phyloP scores from a whole-genome alignment of 2,888 invertebrate genomes.

The Leistus spinibarbis region DNA sequence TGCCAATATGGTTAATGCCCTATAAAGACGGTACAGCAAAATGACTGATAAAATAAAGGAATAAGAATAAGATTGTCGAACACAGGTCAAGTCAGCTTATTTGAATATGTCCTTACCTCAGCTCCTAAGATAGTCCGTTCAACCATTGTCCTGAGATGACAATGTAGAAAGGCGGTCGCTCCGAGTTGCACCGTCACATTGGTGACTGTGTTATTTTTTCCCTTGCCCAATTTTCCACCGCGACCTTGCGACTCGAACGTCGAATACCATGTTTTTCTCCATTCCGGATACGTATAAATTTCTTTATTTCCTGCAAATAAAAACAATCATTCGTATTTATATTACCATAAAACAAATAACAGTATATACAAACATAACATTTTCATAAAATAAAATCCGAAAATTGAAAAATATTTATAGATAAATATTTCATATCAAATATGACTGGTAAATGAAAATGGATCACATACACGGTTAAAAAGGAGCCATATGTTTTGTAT shows the following conservation, averaged over 20 bases:
- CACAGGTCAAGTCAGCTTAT: background rate
- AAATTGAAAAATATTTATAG: no score
- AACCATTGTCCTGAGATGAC: conserved; percentile 76
- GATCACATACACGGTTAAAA: no score
- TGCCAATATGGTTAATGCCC: no score
- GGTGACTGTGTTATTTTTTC: conserved; percentile 76
- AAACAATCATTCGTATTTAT: background rate
- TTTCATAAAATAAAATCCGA: no score
- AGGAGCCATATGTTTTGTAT: no score
- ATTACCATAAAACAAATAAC: no score
- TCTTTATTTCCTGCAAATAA: conserved; percentile 52
- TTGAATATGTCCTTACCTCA: conserved; percentile 50
- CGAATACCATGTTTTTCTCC: conserved; percentile 69
- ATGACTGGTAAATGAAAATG: no score
- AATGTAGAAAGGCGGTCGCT: conserved; percentile 79
- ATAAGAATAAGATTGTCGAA: background rate
- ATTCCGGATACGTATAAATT: conserved; percentile 58
- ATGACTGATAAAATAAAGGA: background rate
- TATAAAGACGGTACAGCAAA: no score
- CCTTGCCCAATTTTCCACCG: conserved; percentile 56
- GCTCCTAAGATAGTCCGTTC: conserved; percentile 65
- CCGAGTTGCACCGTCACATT: conserved; percentile 80
- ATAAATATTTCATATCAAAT: no score
- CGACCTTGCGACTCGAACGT: conserved; percentile 60
- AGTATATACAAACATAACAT: no score